Conservation (phyloP, 2,113 vertebrate species). For the Albula glossodonta region DNA sequence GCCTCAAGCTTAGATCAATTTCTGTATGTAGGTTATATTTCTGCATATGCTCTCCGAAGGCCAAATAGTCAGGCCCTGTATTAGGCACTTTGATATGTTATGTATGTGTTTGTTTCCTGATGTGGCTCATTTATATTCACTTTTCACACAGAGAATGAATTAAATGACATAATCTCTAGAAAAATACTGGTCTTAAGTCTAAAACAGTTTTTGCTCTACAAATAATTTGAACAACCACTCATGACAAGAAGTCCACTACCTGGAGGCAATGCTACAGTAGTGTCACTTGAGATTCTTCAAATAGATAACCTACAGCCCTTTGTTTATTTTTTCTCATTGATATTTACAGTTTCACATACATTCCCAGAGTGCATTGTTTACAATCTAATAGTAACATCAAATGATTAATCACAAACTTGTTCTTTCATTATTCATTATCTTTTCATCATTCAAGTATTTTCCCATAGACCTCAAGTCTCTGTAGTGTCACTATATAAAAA, state of each 20-base stretch:
- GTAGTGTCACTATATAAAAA: constrained; percentile 43
- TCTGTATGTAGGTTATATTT: constrained; percentile 5
- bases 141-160: neutral
- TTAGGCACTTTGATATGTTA: neutral
- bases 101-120: neutral
- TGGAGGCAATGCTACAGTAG: neutral
- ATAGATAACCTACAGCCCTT: constrained; percentile 61
- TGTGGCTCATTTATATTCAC: neutral
- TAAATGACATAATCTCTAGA: neutral
- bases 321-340: constrained; percentile 63
- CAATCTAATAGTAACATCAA: constrained; percentile 67
- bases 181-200: neutral
- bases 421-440: constrained; percentile 50
- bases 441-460: constrained; percentile 53
- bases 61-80: neutral
- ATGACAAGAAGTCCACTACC: neutral
- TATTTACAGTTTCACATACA: constrained; percentile 41
- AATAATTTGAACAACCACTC: neutral
- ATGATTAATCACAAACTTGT: constrained; percentile 67
- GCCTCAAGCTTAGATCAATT: neutral
- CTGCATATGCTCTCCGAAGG: neutral
- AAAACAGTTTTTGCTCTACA: neutral
- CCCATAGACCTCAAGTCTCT: constrained; percentile 62
- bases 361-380: constrained; percentile 65
- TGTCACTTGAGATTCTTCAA: constrained; percentile 1